Evolutionary conservation across 1,140 invertebrate genomes (phyloP), one percentile per base, ranked within the genome.

Genomic region (Drosophila kikkawai): DNA sequence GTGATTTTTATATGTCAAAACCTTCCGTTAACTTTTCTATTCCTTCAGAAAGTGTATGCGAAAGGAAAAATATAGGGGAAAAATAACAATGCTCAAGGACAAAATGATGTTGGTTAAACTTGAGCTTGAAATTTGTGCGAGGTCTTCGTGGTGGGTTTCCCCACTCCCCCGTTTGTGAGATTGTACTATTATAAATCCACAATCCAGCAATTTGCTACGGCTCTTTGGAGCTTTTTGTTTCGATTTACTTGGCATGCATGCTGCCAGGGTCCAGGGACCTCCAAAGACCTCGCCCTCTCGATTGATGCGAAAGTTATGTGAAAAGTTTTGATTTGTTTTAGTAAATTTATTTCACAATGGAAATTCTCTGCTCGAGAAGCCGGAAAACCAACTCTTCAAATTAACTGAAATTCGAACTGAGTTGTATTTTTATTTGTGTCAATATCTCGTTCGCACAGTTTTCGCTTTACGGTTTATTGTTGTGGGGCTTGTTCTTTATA

Each of bases 321-420:
- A 88, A 88, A 88, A 88, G 78, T 88, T 88, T 88, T 88, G 85
- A 88, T 88, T 88, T 88, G 85, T 81, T 90, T 73, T 90, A 85
- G 85, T 90, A 75, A 74, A 90, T 90, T 81, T 81, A 90, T 90
- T 84, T 80, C 57, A 74, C 76, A 88, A 76, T 65, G 69, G 70
- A 77, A 78, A 75, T 57, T 66, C 69, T 42, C 26, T 41, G 37
- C 34, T 19, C 66, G 51, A 19, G 36, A 34, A 71, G 42, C 51
- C 44, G 44, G 68, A 73, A 56, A 71, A 73, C 51, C 44, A 73
- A 71, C 68, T 76, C 74, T 67, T 58, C 65, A 71, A 78, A 87
- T 87, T 87, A 87, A 88, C 84, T 88, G 67, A 83, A 78, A 75
- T 75, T 75, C 66, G 84, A 87, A 87, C 66, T 83, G 39, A 19